Evolutionary conservation across 1,140 invertebrate genomes (phyloP).

Genomic region (Oryctes rhinoceros): DNA sequence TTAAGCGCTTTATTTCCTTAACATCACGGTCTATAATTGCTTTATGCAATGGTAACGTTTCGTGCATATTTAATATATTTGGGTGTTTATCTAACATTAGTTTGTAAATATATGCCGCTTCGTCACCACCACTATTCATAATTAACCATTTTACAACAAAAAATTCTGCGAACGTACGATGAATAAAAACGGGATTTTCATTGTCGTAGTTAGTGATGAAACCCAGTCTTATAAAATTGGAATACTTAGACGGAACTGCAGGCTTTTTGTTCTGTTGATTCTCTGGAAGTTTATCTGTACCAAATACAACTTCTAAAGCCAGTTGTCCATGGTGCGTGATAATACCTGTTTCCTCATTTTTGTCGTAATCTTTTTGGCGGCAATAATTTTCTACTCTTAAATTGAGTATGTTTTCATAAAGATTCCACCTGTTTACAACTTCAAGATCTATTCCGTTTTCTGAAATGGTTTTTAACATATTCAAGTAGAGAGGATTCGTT

Average conservation of each 20-base stretch:
- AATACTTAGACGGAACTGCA: not conserved
- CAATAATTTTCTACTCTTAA: not conserved
- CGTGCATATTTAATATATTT: not conserved
- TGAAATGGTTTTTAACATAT: not conserved
- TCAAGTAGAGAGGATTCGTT: not conserved
- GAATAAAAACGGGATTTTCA: not conserved
- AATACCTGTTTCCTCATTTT: not conserved
- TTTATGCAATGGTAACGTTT: not conserved
- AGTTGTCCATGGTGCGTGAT: not conserved
- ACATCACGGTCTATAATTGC: not conserved
- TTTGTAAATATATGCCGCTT: not conserved
- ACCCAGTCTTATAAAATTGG: not conserved
- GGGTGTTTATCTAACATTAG: not conserved
- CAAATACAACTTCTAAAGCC: not conserved
- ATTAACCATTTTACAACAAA: not conserved
- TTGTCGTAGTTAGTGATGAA: not conserved
- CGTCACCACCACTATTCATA: not conserved
- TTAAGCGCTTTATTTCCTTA: not conserved
- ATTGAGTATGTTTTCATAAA: not conserved
- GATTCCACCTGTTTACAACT: not conserved
- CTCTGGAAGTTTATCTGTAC: not conserved
- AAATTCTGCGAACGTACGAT: not conserved
- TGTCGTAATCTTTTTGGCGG: not conserved
- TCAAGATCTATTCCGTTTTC: not conserved
- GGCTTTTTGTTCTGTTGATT: not conserved